These are phyloP conservation scores for Mustelus asterias DNA, from an alignment of 2,113 vertebrate species.

Conservation along the genomic window DNA sequence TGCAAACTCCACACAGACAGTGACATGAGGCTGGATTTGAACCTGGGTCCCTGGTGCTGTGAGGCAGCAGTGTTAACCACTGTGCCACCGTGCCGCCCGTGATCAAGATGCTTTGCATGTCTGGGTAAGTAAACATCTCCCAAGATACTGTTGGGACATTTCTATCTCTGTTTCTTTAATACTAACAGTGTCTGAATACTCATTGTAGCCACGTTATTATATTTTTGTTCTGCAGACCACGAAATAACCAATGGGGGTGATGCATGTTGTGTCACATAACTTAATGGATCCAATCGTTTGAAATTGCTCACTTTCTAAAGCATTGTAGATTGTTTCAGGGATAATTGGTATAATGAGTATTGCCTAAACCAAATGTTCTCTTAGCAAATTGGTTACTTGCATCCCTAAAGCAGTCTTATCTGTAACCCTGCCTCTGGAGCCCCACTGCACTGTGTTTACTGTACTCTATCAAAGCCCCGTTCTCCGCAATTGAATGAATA, in stretches of 20 bases:
- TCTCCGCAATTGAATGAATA: slow-evolving; percentile 65
- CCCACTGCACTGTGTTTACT: slow-evolving; percentile 47
- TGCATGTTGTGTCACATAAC: slow-evolving; percentile 35
- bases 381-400: slow-evolving; percentile 35
- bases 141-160: background rate
- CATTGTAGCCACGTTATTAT: background rate
- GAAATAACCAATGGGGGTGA: slow-evolving; percentile 21
- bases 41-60: no score
- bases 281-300: slow-evolving; percentile 33
- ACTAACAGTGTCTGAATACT: background rate
- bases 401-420: slow-evolving; percentile 45
- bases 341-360: slow-evolving; percentile 32
- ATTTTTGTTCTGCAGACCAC: background rate
- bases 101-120: background rate
- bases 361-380: slow-evolving; percentile 33
- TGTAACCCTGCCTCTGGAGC: slow-evolving; percentile 44
- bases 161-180: background rate
- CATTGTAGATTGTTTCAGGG: slow-evolving; percentile 36
- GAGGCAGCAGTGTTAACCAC: no score
- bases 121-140: background rate
- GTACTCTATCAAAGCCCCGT: slow-evolving; percentile 62
- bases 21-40: no score
- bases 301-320: slow-evolving; percentile 33
- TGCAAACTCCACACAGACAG: no score
- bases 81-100: no score